Evolutionary conservation across 2,113 vertebrate genomes (phyloP).

Genomic region (Elanoides forficatus): DNA sequence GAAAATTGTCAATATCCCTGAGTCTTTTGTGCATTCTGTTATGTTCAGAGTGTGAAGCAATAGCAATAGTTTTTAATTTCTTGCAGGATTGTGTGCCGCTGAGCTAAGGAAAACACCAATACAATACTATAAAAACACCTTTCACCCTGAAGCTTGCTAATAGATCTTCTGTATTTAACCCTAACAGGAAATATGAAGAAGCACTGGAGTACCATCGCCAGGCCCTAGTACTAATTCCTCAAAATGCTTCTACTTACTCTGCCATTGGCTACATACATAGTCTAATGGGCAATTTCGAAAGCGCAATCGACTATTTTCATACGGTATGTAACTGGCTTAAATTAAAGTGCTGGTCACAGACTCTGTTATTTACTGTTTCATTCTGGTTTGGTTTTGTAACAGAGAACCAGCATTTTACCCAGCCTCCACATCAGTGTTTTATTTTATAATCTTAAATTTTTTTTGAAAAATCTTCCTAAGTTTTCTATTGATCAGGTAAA

Average conservation of each 20-base stretch:
- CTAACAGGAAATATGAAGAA: conserved; percentile 90
- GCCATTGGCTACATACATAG: conserved; percentile 97
- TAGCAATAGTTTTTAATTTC: background rate
- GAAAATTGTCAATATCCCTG: background rate
- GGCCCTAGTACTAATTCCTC: conserved; percentile 93
- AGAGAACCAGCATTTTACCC: background rate
- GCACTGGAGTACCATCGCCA: conserved; percentile 97
- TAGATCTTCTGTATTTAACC: background rate
- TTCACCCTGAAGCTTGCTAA: background rate
- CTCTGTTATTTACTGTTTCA: background rate
- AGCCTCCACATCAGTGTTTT: background rate
- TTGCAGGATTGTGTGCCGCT: background rate
- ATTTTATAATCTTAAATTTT: background rate
- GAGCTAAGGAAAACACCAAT: background rate
- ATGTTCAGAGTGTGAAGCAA: background rate
- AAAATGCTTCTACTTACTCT: conserved; percentile 95
- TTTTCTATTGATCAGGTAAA: background rate
- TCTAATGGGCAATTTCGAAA: conserved; percentile 97
- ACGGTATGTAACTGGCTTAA: conserved; percentile 76
- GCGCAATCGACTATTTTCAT: conserved; percentile 97
- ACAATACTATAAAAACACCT: background rate
- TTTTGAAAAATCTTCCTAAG: background rate
- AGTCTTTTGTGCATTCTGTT: background rate
- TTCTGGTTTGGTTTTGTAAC: background rate
- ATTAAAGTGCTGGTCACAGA: background rate